Base-by-base conservation (phyloP, 2,888 invertebrate genomes). In the Phasia obesa region DNA sequence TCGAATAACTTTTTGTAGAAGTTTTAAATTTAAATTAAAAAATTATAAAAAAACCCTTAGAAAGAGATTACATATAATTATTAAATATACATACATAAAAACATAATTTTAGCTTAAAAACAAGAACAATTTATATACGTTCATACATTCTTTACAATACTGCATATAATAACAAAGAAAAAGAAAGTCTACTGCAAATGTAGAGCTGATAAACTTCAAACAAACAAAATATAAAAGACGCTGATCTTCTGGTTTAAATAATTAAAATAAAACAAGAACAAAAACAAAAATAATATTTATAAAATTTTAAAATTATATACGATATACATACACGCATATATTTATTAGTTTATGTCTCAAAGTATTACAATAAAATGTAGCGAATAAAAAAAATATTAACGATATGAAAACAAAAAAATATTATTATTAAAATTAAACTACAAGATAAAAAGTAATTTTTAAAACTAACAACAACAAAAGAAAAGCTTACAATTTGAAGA, bases 201-300 rank as follows among this genome's bases (percentile, higher is more conserved):
- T 35, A 60, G 77, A 84, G 84, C 87, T 85, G 85, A 81, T 85
- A 85, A 77, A 70, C 85, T 86, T 86, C 84, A 84, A 85, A 86
- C 78, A 83, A 84, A 84, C 80, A 85, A 80, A 47, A 60, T 44
- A 74, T 82, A 64, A n/a, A 76, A 86, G 84, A 79, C 87, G 88
- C 85, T 88, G 87, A 85, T 86, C 88, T 86, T 80, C 85, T 88
- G 87, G 85, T 85, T 86, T 80, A 84, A 38, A 83, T 27, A 77
- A 82, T n/a, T n/a, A n/a, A n/a, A n/a, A n/a, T n/a, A n/a, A 35
- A 35, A 35, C 1, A 35, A 35, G n/a, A n/a, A 49, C 69, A 71
- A 84, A 81, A 83, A 59, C 70, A 71, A 44, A 47, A 7, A 31
- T 25, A 15, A 73, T 23, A 74, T 65, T 80, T 79, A 80, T 77